Percentiles rank a stretch among this genome's conserved stretches.
Evolutionary conservation across 2,797 vertebrate genomes (phyloP).

Genomic region (Anas georgica): DNA sequence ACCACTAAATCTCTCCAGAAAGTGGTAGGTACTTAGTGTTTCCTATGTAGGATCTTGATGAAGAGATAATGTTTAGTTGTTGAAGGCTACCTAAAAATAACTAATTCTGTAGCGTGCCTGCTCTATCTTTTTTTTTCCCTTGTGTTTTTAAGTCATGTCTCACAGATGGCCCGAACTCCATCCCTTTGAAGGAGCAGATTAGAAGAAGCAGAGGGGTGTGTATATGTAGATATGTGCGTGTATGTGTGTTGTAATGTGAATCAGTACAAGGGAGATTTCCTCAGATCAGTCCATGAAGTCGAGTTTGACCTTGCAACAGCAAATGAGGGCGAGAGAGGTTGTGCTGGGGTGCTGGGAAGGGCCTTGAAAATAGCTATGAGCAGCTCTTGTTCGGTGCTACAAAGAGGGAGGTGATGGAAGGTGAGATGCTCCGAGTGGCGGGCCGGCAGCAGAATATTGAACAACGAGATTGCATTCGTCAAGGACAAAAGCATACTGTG

Average conservation of each 20-base stretch:
- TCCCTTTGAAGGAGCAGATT: neutral
- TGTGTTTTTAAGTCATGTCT: neutral
- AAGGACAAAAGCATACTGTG: neutral
- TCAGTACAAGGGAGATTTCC: neutral
- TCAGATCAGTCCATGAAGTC: neutral
- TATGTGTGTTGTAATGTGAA: neutral
- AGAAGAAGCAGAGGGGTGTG: neutral
- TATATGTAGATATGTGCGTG: fast-evolving
- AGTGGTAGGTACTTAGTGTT: neutral
- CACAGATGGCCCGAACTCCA: neutral
- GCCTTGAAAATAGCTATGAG: neutral
- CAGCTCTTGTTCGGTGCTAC: neutral
- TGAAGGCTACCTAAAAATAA: neutral
- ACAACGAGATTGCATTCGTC: neutral
- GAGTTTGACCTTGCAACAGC: neutral
- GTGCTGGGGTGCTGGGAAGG: neutral
- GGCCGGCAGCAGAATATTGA: neutral
- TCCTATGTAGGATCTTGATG: neutral
- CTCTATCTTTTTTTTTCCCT: neutral
- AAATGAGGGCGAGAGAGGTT: neutral
- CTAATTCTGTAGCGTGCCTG: neutral
- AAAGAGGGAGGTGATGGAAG: neutral
- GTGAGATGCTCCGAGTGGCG: neutral
- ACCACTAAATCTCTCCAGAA: neutral
- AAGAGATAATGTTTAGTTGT: neutral